Evolutionary conservation across 2,888 invertebrate genomes (phyloP).

Genomic region (Dromius quadrimaculatus): DNA sequence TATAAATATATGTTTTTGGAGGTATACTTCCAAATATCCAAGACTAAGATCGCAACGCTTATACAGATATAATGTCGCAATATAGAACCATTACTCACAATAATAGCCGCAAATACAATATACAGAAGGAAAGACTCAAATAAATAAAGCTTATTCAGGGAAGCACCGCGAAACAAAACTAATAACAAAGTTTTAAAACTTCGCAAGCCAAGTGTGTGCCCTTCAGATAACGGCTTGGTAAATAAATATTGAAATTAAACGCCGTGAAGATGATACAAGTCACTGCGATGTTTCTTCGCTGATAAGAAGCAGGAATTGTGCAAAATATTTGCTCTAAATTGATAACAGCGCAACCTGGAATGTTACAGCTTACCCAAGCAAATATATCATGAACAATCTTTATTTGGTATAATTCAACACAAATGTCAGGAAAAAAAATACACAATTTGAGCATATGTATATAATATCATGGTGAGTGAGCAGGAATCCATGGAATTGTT

Average conservation of each 20-base stretch:
- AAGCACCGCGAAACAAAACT: constrained; percentile 52
- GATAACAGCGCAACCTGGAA: background rate
- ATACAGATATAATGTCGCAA: constrained; percentile 52
- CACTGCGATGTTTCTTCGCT: background rate
- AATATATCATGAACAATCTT: background rate
- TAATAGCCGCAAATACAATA: constrained; percentile 54
- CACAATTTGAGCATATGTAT: too few species aligned
- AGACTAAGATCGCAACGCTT: too few species aligned
- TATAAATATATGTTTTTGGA: background rate
- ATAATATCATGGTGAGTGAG: too few species aligned
- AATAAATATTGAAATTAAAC: constrained; percentile 50
- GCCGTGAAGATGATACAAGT: background rate
- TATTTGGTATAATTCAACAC: too few species aligned
- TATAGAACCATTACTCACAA: constrained; percentile 54
- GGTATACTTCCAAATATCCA: too few species aligned
- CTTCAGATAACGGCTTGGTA: constrained; percentile 40
- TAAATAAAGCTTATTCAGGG: constrained; percentile 44
- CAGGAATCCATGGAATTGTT: constrained; percentile 40
- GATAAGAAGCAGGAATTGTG: background rate
- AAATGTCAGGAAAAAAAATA: background rate
- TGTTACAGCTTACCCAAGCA: background rate
- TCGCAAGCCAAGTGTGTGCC: constrained; percentile 30
- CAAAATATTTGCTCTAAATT: constrained; percentile 9
- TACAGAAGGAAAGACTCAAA: constrained; percentile 44
- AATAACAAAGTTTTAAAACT: constrained; percentile 54